A percentile compares a stretch with the other conserved stretches of the same genome.
Evolutionary conservation across 1,140 invertebrate species (phyloP).

Genomic region (Drosophila mauritiana): DNA sequence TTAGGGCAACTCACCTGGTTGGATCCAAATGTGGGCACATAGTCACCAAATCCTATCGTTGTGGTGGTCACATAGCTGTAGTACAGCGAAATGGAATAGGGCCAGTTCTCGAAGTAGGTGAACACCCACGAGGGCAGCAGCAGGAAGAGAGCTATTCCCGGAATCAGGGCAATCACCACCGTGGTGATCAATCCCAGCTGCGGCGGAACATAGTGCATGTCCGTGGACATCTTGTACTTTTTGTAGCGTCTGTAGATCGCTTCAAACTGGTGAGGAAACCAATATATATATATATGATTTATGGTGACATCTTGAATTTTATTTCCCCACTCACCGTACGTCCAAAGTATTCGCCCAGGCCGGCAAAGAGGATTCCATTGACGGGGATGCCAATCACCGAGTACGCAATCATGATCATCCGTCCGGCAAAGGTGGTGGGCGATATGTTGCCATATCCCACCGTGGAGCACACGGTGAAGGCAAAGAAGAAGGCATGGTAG

Average conservation of each 20-base stretch:
- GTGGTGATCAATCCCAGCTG: constrained; percentile 90
- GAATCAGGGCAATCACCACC: constrained; percentile 91
- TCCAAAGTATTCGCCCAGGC: constrained; percentile 93
- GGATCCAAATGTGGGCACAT: constrained; percentile 88
- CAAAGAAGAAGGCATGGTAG: constrained; percentile 97
- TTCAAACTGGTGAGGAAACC: constrained; percentile 86
- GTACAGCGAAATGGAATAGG: constrained; percentile 95
- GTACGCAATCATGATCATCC: constrained; percentile 96
- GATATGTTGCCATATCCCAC: constrained; percentile 96
- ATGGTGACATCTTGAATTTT: not conserved
- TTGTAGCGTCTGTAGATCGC: constrained; percentile 91
- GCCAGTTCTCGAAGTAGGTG: constrained; percentile 94
- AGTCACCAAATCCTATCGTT: constrained; percentile 97
- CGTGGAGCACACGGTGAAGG: constrained; percentile 97
- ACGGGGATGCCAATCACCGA: constrained; percentile 97
- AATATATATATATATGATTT: not conserved
- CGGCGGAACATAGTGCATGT: constrained; percentile 87
- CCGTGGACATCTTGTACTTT: constrained; percentile 87
- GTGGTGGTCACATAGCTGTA: constrained; percentile 96
- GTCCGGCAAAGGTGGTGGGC: constrained; percentile 92
- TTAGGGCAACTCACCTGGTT: constrained; percentile 85
- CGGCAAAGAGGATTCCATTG: constrained; percentile 93
- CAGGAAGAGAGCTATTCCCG: constrained; percentile 95
- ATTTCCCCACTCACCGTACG: constrained; percentile 86
- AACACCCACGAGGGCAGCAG: constrained; percentile 96